These are phyloP conservation scores for Ametastegia equiseti DNA, from an alignment of 2,888 invertebrate species.

Conservation along the genomic window DNA sequence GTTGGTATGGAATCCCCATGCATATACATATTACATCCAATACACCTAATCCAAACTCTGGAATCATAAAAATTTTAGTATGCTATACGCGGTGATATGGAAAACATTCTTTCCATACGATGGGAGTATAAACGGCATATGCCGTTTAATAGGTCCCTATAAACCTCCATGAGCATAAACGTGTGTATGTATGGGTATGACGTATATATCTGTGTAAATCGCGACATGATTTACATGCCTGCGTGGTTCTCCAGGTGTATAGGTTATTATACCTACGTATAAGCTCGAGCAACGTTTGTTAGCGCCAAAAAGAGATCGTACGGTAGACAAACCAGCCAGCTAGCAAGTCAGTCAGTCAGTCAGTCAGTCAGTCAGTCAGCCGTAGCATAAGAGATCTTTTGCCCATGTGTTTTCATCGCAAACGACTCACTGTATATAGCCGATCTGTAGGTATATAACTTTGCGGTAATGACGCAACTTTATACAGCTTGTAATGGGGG, in stretches of 20 bases:
- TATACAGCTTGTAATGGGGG: background rate
- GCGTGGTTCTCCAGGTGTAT: background rate
- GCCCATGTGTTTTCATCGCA: background rate
- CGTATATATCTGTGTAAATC: background rate
- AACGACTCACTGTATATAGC: background rate
- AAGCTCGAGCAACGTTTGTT: background rate
- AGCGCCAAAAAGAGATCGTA: constrained; percentile 20
- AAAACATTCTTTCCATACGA: too few species aligned
- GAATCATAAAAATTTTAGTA: too few species aligned
- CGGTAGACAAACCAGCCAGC: background rate
- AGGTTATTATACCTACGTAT: too few species aligned
- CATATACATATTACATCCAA: too few species aligned
- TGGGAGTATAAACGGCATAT: too few species aligned
- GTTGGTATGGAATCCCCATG: too few species aligned
- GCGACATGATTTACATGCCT: background rate
- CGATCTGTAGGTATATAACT: background rate
- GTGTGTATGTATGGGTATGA: too few species aligned
- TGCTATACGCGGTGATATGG: too few species aligned
- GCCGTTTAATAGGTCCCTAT: too few species aligned
- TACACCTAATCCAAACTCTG: too few species aligned
- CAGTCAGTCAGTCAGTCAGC: background rate
- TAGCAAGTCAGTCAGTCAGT: background rate
- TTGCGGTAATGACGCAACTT: constrained; percentile 15
- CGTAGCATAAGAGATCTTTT: too few species aligned
- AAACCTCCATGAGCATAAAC: background rate